Evolutionary conservation across 1,140 invertebrate species (phyloP), one percentile per base, ranked within the genome.

Genomic region (Macrobrachium rosenbergii): DNA sequence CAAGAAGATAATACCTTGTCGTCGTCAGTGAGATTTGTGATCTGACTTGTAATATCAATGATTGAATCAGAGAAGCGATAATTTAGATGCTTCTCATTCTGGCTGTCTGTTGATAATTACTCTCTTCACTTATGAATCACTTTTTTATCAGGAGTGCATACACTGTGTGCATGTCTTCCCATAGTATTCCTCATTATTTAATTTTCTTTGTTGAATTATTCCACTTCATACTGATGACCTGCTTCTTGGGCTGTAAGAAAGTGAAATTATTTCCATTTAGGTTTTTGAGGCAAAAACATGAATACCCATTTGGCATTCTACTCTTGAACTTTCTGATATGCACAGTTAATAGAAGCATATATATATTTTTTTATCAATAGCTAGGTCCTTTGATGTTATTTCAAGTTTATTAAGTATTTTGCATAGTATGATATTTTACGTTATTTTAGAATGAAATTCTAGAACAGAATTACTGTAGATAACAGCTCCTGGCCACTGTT

Each of bases 221-320:
- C 43, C 45, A 73, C 28, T 72, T 58, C 67, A 52, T 75, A 75
- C 77, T 73, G 23, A 72, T 83, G 84, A 87, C 84, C 84, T 87
- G 84, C 84, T 87, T 87, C 84, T 87, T 87, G 84, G 84, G 84
- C 84, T 87, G 77, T 80, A 87, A 78, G 81, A 45, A 63, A 72
- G 52, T 58, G 45, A 59, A 73, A 76, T 64, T 83, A 76, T 37
- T 76, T 73, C 43, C 72, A 45, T 28, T 76, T 21, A 76, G 77
- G 75, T 72, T 83, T 77, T 59, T 80, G 77, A 81, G 43, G 37
- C 45, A 87, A 72, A 75, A 80, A 72, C 52, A 79, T 81, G 69
- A 19, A 60, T 72, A 64, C 23, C 19, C 52, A 87, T 75, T 64
- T 87, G 84, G 84, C 84, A 87, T 87, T 87, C 84, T 87, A 81